These are phyloP conservation scores for Hestina assimilis DNA, from an alignment of 1,140 invertebrate genomes.

Conservation along the genomic window DNA sequence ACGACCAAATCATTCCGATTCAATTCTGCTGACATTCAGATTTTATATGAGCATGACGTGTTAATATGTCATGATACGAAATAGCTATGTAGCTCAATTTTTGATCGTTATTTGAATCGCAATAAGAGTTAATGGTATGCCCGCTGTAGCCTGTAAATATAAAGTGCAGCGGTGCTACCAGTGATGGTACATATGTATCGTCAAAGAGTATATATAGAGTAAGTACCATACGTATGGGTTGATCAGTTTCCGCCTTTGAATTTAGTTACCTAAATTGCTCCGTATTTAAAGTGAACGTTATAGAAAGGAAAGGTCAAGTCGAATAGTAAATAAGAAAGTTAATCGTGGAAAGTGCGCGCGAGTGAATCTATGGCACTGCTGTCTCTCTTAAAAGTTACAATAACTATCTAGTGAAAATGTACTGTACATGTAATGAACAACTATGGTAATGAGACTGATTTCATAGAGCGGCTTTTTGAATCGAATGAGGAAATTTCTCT, in stretches of 20 bases:
- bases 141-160: no score
- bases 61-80: no score
- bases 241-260: background rate
- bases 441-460: background rate
- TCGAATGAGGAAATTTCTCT: background rate
- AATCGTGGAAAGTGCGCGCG: constrained; percentile 70
- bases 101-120: no score
- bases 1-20: no score
- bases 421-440: constrained; percentile 10
- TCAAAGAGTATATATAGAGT: no score
- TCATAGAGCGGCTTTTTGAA: background rate
- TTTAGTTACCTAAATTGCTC: constrained; percentile 42
- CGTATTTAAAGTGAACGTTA: constrained; percentile 54
- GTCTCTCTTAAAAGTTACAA: constrained; percentile 21
- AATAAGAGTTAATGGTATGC: no score
- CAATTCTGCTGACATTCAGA: no score
- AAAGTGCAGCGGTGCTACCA: no score
- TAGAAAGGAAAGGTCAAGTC: constrained; percentile 70
- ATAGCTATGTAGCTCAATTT: no score
- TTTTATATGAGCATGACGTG: no score
- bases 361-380: constrained; percentile 47
- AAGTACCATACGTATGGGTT: no score
- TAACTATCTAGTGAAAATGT: constrained; percentile 13
- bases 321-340: constrained; percentile 74
- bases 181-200: no score